Base-by-base conservation (phyloP, 2,113 vertebrate species). In the Notothenia rossii region DNA sequence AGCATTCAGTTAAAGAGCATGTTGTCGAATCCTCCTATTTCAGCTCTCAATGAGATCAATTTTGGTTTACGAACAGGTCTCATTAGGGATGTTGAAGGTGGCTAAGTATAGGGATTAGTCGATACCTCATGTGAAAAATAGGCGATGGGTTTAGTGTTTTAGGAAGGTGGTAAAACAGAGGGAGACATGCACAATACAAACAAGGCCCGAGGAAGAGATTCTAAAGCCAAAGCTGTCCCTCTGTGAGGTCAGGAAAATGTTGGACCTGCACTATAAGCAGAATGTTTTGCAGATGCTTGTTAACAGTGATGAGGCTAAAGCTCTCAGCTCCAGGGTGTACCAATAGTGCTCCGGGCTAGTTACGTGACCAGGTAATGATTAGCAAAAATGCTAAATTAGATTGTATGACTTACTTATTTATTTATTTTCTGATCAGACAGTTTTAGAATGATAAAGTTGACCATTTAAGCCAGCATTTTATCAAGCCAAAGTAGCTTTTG, bases 11-110 rank as follows among this genome's bases (percentile, higher is more conserved):
- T 29, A 29, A 29, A 29, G 25, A 29, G 25, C 29, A 29, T 29
- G 29, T 29, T 29, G 29, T 29, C 29, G 3, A 29, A 29, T 29
- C 29, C 29, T 29, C 29, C 29, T 40, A 40, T 40, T 40, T 46
- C 29, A 54, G 63, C 72, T 88, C 71, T 64, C 77, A 84, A 75
- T 85, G 58, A 63, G 51, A 79, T 86, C 59, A 58, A 49, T 79
- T 84, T 53, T 80, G 70, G 64, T 82, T 79, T 70, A 77, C 46
- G 62, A 46, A 53, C n/a, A 78, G 75, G 55, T 77, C 79, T 89
- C 83, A 87, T 89, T 79, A 75, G 77, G 63, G 18, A 33, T 82
- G 33, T 58, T 40, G 58, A 82, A 87, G 79, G 89, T 73, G 71
- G 86, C 69, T 55, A 55, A 75, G 64, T 48, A 20, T 17, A 49